These are phyloP conservation scores for Ganaspis sp. DNA, from an alignment of 1,140 invertebrate genomes.

Conservation along the genomic window DNA sequence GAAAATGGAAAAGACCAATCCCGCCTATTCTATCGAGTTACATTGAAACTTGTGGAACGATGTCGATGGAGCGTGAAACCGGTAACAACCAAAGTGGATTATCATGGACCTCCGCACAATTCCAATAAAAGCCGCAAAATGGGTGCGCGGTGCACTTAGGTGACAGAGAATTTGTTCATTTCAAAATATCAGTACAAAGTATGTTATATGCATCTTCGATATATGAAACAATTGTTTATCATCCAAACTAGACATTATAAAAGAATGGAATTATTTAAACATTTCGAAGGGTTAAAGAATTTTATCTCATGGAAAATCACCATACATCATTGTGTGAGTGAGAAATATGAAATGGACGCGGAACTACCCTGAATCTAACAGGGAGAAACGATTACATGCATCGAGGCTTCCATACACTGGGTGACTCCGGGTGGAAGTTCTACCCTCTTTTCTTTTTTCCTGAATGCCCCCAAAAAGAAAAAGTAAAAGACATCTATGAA, in stretches of 20 bases:
- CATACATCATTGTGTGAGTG: conserved; percentile 9
- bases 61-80: conserved; percentile 60
- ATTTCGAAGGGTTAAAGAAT: neutral
- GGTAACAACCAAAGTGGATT: conserved; percentile 65
- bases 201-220: neutral
- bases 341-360: neutral
- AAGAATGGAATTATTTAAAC: neutral
- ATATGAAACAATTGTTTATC: neutral
- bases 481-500: neutral
- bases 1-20: conserved; percentile 63
- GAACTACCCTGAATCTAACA: conserved; percentile 43
- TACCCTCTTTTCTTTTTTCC: conserved; percentile 59
- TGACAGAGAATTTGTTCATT: neutral
- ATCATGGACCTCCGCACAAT: conserved; percentile 42
- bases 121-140: conserved; percentile 60
- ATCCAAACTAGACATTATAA: no score
- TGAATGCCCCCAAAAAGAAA: conserved; percentile 3
- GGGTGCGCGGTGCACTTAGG: conserved; percentile 32
- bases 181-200: neutral
- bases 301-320: neutral
- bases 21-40: conserved; percentile 60
- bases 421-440: conserved; percentile 69
- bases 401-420: conserved; percentile 67
- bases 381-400: conserved; percentile 74
- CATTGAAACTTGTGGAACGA: conserved; percentile 50